Evolutionary conservation across 2,113 vertebrate species (phyloP).

Genomic region (Gasterosteus aculeatus): DNA sequence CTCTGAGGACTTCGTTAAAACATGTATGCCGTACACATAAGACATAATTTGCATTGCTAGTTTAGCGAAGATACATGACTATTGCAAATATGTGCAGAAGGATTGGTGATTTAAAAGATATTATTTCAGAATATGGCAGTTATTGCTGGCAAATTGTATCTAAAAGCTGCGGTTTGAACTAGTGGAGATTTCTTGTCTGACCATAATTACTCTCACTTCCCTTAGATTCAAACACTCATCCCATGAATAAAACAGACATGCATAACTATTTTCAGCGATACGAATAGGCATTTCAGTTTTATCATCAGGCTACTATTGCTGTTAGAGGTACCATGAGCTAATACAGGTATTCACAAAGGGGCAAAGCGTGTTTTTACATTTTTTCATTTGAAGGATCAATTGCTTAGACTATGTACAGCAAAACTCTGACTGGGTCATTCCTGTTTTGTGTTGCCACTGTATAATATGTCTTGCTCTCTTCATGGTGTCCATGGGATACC

Average conservation of each 20-base stretch:
- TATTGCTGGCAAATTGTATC: not conserved
- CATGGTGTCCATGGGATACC: not conserved
- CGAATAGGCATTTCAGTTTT: not conserved
- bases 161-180: not conserved
- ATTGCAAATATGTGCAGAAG: not conserved
- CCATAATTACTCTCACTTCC: constrained; percentile 82
- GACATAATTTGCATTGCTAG: not conserved
- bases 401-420: no score
- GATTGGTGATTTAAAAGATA: not conserved
- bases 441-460: not conserved
- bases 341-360: not conserved
- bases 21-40: not conserved
- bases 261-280: not conserved
- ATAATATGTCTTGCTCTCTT: not conserved
- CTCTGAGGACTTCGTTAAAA: constrained; percentile 84
- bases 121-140: not conserved
- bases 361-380: no score
- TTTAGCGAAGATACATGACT: not conserved
- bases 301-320: not conserved
- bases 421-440: not conserved
- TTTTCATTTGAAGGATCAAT: not conserved
- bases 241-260: constrained; percentile 84
- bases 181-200: not conserved
- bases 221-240: constrained; percentile 95
- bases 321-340: not conserved